Conservation (phyloP, 2,888 invertebrate species). For the Dichetophora obliterata region DNA sequence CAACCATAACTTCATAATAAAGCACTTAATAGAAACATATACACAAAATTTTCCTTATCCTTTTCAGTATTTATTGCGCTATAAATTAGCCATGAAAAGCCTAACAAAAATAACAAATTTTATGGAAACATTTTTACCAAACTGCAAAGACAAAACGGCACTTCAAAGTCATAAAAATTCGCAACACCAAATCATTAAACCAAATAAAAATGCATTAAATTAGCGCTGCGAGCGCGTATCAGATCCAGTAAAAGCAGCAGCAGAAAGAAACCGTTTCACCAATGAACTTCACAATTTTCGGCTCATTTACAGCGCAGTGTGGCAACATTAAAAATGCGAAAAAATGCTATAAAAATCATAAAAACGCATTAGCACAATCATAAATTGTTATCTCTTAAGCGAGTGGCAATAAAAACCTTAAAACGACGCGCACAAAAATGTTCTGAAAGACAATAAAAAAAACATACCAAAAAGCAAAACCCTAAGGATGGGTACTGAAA, state of each 20-base stretch:
- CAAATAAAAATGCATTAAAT: constrained; percentile 25
- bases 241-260: constrained; percentile 22
- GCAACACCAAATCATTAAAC: constrained; percentile 53
- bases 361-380: constrained; percentile 57
- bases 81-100: constrained; percentile 45
- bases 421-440: background rate
- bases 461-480: background rate
- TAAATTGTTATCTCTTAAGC: constrained; percentile 54
- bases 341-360: constrained; percentile 52
- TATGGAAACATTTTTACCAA: constrained; percentile 38
- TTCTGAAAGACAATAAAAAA: background rate
- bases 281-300: constrained; percentile 16
- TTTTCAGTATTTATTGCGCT: constrained; percentile 20
- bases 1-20: no score
- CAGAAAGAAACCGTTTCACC: background rate
- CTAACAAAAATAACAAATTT: background rate
- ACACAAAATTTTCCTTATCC: background rate
- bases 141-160: constrained; percentile 11
- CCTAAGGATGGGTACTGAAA: background rate
- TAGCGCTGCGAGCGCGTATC: constrained; percentile 37
- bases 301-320: constrained; percentile 19
- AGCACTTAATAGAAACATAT: no score
- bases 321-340: constrained; percentile 42
- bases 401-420: constrained; percentile 21
- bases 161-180: constrained; percentile 50